phyloP scores from a whole-genome alignment of 2,113 vertebrate species.

The Sphyrna mokarran region DNA sequence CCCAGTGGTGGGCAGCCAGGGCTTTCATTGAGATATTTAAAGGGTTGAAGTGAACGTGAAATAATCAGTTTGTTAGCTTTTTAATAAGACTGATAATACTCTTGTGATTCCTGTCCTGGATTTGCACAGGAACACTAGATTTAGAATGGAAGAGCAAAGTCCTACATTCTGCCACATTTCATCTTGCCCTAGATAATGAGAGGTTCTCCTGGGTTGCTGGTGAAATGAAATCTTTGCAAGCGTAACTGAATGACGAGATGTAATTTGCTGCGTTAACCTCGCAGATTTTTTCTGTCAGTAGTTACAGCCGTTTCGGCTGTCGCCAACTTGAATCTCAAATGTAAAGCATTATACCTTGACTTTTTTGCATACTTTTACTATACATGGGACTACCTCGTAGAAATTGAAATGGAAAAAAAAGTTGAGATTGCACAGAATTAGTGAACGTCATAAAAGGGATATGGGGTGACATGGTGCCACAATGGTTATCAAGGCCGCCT shows the following conservation, averaged over 20 bases:
- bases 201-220: background rate
- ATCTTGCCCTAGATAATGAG: conserved; percentile 9
- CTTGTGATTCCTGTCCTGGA: background rate
- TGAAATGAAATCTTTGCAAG: background rate
- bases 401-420: background rate
- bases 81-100: background rate
- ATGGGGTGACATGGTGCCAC: too few relatives aligned
- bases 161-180: background rate
- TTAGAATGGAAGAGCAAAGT: background rate
- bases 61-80: background rate
- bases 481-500: too few relatives aligned
- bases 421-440: background rate
- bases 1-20: too few relatives aligned
- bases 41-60: background rate
- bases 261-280: background rate
- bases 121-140: background rate
- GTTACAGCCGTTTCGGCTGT: background rate
- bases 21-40: background rate
- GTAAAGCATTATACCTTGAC: background rate
- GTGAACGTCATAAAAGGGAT: too few relatives aligned
- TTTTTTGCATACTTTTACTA: background rate
- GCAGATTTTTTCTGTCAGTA: background rate
- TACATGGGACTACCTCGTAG: background rate
- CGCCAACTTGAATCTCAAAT: background rate
- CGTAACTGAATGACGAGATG: background rate